Conservation (phyloP, 1,140 invertebrate genomes). For the Hydropsyche tenuis region DNA sequence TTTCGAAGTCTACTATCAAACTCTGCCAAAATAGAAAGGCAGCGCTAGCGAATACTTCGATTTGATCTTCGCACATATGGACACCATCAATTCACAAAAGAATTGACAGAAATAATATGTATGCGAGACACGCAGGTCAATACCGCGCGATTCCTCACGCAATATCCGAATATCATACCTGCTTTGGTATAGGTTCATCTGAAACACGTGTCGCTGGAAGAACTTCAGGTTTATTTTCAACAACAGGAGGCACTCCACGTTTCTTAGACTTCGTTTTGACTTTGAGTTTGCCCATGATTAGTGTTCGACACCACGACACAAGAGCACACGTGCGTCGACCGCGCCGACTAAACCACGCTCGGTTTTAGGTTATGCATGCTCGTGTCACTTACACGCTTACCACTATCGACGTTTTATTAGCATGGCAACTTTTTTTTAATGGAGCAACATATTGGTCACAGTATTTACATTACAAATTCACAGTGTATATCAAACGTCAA, state of each 20-base stretch:
- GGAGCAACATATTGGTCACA: too few relatives aligned
- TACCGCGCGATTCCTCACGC: too few relatives aligned
- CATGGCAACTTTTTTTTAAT: too few relatives aligned
- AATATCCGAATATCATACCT: not conserved
- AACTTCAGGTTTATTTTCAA: constrained; percentile 46
- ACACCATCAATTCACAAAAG: not conserved
- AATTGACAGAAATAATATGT: not conserved
- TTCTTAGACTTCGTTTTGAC: constrained; percentile 32
- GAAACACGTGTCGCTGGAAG: constrained; percentile 56
- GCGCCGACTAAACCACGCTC: not conserved
- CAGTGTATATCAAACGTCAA: too few relatives aligned
- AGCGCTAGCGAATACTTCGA: constrained; percentile 13
- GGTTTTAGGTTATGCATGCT: constrained; percentile 8
- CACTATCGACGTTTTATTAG: too few relatives aligned
- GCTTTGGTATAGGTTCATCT: constrained; percentile 58
- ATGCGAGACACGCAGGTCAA: too few relatives aligned
- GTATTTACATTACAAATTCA: too few relatives aligned
- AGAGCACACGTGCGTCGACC: not conserved
- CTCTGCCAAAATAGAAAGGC: constrained; percentile 9
- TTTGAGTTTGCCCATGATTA: constrained; percentile 47
- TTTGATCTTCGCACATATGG: not conserved
- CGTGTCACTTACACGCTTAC: too few relatives aligned
- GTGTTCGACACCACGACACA: not conserved
- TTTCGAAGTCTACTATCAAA: constrained; percentile 32
- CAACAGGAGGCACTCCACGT: not conserved